A percentile compares a stretch with the other conserved stretches of the same genome.
Conservation (phyloP, 1,140 invertebrate genomes). For the Hylaeus anthracinus region DNA sequence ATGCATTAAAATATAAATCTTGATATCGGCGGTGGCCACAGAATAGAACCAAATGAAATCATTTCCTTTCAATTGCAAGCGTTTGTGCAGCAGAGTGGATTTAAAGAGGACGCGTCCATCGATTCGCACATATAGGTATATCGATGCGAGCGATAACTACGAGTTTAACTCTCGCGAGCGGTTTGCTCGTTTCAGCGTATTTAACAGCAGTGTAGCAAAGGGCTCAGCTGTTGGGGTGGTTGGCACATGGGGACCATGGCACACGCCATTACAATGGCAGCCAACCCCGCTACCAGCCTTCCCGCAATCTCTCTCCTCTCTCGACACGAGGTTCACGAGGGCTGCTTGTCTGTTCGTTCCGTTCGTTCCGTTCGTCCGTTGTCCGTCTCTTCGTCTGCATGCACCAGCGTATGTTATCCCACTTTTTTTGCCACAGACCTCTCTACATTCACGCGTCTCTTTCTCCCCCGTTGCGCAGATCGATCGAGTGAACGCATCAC, state of each 20-base stretch:
- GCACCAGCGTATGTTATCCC: conserved; percentile 66
- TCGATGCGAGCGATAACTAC: conserved; percentile 67
- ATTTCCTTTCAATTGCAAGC: conserved; percentile 64
- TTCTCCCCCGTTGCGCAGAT: conserved; percentile 49
- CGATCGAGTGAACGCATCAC: conserved; percentile 62
- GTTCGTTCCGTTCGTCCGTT: conserved; percentile 38
- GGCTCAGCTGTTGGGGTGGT: conserved; percentile 58
- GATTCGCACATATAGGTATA: conserved; percentile 50
- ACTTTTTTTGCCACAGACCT: conserved; percentile 65
- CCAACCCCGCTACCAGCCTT: conserved; percentile 49
- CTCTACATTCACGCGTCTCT: conserved; percentile 54
- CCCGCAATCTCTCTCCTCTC: conserved; percentile 55
- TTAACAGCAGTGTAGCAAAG: conserved; percentile 64
- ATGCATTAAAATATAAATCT: conserved; percentile 54
- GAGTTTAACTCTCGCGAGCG: conserved; percentile 67
- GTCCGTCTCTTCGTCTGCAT: conserved; percentile 59
- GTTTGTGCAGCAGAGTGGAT: conserved; percentile 52
- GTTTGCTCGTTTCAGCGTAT: conserved; percentile 68
- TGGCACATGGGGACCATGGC: conserved; percentile 68
- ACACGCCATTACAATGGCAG: conserved; percentile 69
- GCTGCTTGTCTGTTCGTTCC: conserved; percentile 53
- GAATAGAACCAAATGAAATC: conserved; percentile 58
- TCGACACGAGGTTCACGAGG: conserved; percentile 55
- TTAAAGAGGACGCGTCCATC: conserved; percentile 62
- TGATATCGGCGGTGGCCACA: conserved; percentile 39